Percentiles rank a stretch among this genome's conserved stretches.
phyloP scores from a whole-genome alignment of 2,888 invertebrate species.

The Drosophila multiciliata region DNA sequence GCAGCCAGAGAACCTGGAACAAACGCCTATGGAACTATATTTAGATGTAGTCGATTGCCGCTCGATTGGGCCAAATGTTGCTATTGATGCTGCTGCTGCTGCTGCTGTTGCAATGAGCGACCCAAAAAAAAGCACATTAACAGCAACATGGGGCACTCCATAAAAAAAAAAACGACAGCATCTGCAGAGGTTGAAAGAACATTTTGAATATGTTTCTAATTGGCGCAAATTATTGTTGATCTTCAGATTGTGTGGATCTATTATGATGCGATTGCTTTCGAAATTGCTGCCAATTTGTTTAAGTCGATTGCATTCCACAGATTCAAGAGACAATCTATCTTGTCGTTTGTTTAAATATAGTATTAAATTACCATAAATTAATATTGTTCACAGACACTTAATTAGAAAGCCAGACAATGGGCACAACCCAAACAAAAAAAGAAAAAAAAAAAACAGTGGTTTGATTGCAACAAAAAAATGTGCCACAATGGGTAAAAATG shows the following conservation, averaged over 20 bases:
- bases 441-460: constrained; percentile 11
- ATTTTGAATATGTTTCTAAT: constrained; percentile 66
- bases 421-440: neutral
- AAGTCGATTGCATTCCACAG: constrained; percentile 40
- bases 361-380: constrained; percentile 76
- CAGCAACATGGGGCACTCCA: constrained; percentile 25
- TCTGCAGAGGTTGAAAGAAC: constrained; percentile 29
- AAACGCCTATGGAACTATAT: constrained; percentile 63
- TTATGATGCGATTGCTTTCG: constrained; percentile 1
- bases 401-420: constrained; percentile 65
- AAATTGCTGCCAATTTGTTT: constrained; percentile 65
- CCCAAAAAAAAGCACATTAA: constrained; percentile 33
- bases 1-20: constrained; percentile 34
- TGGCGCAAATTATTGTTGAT: constrained; percentile 72
- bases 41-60: constrained; percentile 62
- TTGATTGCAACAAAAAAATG: neutral
- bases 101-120: constrained; percentile 47
- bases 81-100: constrained; percentile 14
- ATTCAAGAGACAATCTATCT: constrained; percentile 31
- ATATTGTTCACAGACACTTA: constrained; percentile 62
- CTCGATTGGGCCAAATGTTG: constrained; percentile 65
- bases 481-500: neutral
- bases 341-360: constrained; percentile 39
- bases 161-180: constrained; percentile 33
- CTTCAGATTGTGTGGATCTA: constrained; percentile 46